phyloP scores from a whole-genome alignment of 2,888 invertebrate genomes.

The Noctua comes region DNA sequence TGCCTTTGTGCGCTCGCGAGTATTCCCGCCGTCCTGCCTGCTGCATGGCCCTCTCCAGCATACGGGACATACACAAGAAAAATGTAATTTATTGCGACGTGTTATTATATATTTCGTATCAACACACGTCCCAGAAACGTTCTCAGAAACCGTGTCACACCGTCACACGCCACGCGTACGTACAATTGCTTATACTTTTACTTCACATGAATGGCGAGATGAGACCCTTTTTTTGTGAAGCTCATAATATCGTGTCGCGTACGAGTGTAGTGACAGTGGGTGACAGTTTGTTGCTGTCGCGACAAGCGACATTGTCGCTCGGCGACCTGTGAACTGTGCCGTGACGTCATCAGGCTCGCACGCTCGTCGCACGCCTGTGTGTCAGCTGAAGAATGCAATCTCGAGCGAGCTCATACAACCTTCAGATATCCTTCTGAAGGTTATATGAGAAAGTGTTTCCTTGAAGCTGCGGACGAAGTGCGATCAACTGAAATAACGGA shows the following conservation, averaged over 20 bases:
- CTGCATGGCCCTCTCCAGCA: neutral
- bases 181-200: constrained; percentile 32
- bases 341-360: constrained; percentile 26
- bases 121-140: constrained; percentile 12
- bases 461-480: constrained; percentile 15
- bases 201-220: constrained; percentile 37
- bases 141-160: constrained; percentile 15
- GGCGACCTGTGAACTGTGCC: constrained; percentile 48
- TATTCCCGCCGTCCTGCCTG: neutral
- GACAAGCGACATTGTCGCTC: constrained; percentile 35
- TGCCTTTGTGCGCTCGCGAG: neutral
- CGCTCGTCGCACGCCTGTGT: constrained; percentile 32
- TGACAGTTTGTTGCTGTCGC: constrained; percentile 27
- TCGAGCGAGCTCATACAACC: constrained; percentile 12
- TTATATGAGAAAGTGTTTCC: constrained; percentile 6
- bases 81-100: constrained; percentile 42
- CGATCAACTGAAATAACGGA: constrained; percentile 29
- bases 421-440: too few species aligned
- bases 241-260: constrained; percentile 50
- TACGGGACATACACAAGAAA: neutral
- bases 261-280: constrained; percentile 32
- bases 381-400: constrained; percentile 52
- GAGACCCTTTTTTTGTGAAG: constrained; percentile 53
- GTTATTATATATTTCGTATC: constrained; percentile 36
- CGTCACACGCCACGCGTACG: constrained; percentile 31